These are phyloP conservation scores for Corapipo altera DNA, from an alignment of 2,113 vertebrate species.

Conservation along the genomic window DNA sequence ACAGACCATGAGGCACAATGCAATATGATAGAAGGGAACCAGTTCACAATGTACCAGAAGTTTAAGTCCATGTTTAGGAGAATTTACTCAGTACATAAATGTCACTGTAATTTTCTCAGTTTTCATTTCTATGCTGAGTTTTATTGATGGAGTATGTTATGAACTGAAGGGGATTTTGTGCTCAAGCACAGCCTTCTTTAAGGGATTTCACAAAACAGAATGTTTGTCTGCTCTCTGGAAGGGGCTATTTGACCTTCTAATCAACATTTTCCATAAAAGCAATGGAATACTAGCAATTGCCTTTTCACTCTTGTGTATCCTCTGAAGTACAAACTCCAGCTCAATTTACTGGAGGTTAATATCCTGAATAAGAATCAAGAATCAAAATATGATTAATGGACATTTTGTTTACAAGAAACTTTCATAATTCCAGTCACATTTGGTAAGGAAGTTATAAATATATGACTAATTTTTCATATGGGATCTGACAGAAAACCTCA, in stretches of 20 bases:
- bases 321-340: background rate
- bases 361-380: background rate
- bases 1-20: background rate
- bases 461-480: background rate
- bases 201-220: background rate
- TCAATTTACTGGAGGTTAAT: background rate
- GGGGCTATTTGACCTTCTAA: background rate
- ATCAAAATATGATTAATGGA: background rate
- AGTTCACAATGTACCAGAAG: background rate
- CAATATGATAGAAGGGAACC: background rate
- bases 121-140: background rate
- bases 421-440: background rate
- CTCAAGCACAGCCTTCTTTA: background rate
- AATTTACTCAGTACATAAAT: background rate
- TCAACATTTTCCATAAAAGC: background rate
- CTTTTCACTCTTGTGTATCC: background rate
- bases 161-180: background rate
- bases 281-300: background rate
- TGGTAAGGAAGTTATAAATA: background rate
- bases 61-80: background rate
- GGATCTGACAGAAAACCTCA: background rate
- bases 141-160: background rate
- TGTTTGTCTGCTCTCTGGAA: background rate
- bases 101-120: background rate
- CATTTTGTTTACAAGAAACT: background rate